A percentile compares a stretch with the other conserved stretches of the same genome.
These are phyloP conservation scores for Actias luna DNA, from an alignment of 2,888 invertebrate genomes.

Conservation along the genomic window DNA sequence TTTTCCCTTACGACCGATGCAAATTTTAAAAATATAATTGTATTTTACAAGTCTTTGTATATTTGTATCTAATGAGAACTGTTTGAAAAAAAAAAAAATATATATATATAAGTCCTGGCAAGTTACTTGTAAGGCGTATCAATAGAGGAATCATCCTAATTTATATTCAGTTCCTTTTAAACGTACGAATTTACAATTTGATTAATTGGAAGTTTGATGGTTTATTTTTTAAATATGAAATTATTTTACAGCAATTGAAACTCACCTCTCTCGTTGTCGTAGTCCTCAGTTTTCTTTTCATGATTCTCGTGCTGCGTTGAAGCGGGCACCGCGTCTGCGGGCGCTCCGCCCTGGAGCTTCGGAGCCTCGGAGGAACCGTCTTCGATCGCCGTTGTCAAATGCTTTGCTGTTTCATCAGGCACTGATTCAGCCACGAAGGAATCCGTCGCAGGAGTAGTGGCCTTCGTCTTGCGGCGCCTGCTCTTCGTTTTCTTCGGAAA, in stretches of 20 bases:
- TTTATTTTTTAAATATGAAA: background rate
- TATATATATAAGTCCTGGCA: too few relatives aligned
- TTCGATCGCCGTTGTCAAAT: slow-evolving; percentile 5
- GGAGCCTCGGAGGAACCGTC: background rate
- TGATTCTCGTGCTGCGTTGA: slow-evolving; percentile 54
- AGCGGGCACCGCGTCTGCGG: slow-evolving; percentile 55
- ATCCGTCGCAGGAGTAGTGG: slow-evolving; percentile 31
- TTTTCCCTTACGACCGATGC: too few relatives aligned
- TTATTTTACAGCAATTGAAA: too few relatives aligned
- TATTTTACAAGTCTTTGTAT: too few relatives aligned
- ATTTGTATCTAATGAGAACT: too few relatives aligned
- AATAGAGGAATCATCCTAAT: too few relatives aligned
- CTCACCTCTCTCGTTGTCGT: slow-evolving; percentile 59
- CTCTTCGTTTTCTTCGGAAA: slow-evolving; percentile 59
- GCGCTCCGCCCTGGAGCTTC: background rate
- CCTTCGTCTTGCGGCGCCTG: slow-evolving; percentile 42
- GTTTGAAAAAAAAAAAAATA: too few relatives aligned
- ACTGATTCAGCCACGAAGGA: slow-evolving; percentile 42
- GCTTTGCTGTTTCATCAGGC: slow-evolving; percentile 29
- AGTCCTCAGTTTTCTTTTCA: slow-evolving; percentile 44
- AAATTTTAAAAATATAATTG: too few relatives aligned
- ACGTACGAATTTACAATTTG: too few relatives aligned
- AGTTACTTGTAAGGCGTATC: too few relatives aligned
- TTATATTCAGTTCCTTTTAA: too few relatives aligned
- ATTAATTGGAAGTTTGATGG: too few relatives aligned